A percentile compares a stretch with the other conserved stretches of the same genome.
Conservation (phyloP, 92 coral and sea anemone species). For the Paramuricea clavata region DNA sequence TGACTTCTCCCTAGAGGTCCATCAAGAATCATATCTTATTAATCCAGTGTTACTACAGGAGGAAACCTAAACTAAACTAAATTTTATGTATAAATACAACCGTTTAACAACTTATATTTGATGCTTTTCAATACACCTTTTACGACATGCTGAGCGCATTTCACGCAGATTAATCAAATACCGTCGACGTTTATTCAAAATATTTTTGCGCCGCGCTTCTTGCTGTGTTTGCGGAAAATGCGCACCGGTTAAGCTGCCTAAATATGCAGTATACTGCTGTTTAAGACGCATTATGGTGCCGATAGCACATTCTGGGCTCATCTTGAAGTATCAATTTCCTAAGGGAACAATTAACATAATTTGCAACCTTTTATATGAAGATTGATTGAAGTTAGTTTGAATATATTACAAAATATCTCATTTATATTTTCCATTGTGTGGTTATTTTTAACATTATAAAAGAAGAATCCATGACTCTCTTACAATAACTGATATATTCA, state of each 20-base stretch:
- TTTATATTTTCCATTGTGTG: no score
- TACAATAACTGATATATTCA: no score
- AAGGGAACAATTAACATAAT: background rate
- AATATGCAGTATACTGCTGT: background rate
- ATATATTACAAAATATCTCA: background rate
- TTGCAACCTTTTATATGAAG: background rate
- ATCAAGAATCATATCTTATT: no score
- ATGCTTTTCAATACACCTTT: background rate
- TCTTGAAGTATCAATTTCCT: constrained; percentile 4
- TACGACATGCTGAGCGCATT: background rate
- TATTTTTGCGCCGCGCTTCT: constrained; percentile 6
- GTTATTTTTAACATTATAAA: no score
- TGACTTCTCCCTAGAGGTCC: no score
- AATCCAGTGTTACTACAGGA: no score
- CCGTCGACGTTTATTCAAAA: constrained; percentile 3
- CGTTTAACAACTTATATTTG: background rate
- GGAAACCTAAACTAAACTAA: background rate
- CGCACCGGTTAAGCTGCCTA: background rate
- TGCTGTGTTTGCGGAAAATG: background rate
- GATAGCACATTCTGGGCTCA: background rate
- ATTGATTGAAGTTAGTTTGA: background rate
- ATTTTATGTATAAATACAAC: no score
- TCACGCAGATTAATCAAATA: constrained; percentile 18
- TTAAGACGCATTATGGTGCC: background rate
- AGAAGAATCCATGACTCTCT: no score